A percentile compares a stretch with the other conserved stretches of the same genome.
These are phyloP conservation scores for Xenentodon cancila DNA, from an alignment of 2,797 vertebrate species.

Conservation along the genomic window DNA sequence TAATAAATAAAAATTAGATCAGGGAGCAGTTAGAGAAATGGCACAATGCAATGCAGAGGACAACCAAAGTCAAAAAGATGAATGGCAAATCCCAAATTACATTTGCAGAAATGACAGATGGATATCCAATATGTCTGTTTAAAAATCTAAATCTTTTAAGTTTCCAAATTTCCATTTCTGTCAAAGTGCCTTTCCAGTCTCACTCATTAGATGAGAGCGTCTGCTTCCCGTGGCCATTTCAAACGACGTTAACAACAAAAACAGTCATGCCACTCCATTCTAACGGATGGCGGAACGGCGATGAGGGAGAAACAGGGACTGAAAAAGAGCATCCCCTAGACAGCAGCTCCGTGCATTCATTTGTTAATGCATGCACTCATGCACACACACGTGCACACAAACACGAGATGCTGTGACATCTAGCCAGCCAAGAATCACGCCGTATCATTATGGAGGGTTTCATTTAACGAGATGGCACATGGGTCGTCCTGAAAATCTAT, in stretches of 20 bases:
- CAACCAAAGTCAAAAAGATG: constrained; percentile 39
- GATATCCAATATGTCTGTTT: constrained; percentile 48
- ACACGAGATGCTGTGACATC: neutral
- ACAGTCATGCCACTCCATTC: constrained; percentile 19
- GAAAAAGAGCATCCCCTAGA: neutral
- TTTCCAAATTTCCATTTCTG: neutral
- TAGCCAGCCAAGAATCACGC: too few relatives aligned
- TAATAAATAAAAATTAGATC: constrained; percentile 43
- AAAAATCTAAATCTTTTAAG: constrained; percentile 6
- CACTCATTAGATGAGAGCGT: neutral
- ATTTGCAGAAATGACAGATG: constrained; percentile 38
- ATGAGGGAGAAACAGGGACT: constrained; percentile 13
- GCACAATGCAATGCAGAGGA: constrained; percentile 3
- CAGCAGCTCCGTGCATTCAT: constrained; percentile 1
- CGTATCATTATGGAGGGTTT: too few relatives aligned
- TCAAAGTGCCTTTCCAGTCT: constrained; percentile 5
- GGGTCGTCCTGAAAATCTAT: too few relatives aligned
- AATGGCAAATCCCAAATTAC: constrained; percentile 34
- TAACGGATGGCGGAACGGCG: constrained; percentile 27
- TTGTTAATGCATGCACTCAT: too few relatives aligned
- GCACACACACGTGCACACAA: neutral
- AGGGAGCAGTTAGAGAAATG: neutral
- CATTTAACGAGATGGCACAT: too few relatives aligned
- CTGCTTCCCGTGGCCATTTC: constrained; percentile 42
- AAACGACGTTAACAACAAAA: constrained; percentile 21